Evolutionary conservation across 2,113 vertebrate genomes (phyloP).

Genomic region (Excalfactoria chinensis): DNA sequence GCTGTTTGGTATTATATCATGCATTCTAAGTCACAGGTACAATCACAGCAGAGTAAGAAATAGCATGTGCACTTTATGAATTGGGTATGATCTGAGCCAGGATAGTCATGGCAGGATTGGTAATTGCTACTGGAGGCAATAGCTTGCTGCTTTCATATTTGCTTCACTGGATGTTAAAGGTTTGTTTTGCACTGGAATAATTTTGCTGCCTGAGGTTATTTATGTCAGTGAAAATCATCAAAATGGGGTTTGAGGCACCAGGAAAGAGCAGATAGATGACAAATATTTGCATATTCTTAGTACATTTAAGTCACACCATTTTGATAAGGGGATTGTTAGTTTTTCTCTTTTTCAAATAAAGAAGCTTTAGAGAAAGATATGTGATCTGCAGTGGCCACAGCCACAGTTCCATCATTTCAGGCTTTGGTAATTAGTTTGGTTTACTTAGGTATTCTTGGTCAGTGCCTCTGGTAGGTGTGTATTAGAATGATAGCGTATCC

Average conservation of each 20-base stretch:
- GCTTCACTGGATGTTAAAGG: slow-evolving; percentile 38
- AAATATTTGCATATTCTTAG: background rate
- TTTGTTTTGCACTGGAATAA: slow-evolving; percentile 38
- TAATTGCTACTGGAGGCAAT: slow-evolving; percentile 58
- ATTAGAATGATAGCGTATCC: background rate
- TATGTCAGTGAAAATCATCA: slow-evolving; percentile 1
- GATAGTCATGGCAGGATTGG: slow-evolving; percentile 10
- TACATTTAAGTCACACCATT: background rate
- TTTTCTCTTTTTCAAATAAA: background rate
- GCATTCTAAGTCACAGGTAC: background rate
- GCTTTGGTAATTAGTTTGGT: background rate
- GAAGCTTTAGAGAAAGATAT: background rate
- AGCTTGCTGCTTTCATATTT: slow-evolving; percentile 28
- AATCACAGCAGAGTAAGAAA: background rate
- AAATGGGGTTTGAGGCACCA: slow-evolving; percentile 6
- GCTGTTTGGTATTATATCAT: background rate
- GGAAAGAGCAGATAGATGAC: background rate
- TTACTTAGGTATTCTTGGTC: background rate
- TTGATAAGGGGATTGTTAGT: background rate
- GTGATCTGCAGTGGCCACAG: background rate
- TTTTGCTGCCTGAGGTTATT: slow-evolving; percentile 58
- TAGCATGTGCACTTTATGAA: background rate
- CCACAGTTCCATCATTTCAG: background rate
- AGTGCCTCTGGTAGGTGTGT: background rate
- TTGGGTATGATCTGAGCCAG: slow-evolving; percentile 2